These are phyloP conservation scores for Oxycera nigricornis DNA, from an alignment of 2,888 invertebrate species.

Conservation along the genomic window DNA sequence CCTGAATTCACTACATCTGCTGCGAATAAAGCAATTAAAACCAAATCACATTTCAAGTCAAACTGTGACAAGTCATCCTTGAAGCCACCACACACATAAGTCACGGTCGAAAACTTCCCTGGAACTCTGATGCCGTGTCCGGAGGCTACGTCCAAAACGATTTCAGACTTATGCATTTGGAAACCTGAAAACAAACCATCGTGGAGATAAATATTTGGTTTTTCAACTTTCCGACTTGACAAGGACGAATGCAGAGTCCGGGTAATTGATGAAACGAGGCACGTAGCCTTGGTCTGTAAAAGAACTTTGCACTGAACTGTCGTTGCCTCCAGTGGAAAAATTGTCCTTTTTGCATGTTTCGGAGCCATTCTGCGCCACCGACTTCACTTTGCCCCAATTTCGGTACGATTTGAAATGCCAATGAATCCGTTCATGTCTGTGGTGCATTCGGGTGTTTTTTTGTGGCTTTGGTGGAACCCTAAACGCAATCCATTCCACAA, in stretches of 20 bases:
- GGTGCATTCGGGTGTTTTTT: not conserved
- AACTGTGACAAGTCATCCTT: conserved; percentile 23
- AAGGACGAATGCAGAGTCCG: conserved; percentile 22
- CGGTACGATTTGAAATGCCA: not conserved
- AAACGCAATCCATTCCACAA: not conserved
- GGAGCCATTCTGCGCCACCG: not conserved
- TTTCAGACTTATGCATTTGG: not conserved
- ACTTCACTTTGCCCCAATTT: not conserved
- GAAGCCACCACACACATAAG: conserved; percentile 22
- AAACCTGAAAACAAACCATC: conserved; percentile 23
- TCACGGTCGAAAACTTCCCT: conserved; percentile 1
- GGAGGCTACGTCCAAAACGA: not conserved
- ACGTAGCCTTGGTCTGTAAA: not conserved
- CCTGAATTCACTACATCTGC: not conserved
- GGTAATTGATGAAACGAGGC: conserved; percentile 31
- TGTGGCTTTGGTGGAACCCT: not conserved
- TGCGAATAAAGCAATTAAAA: conserved; percentile 27
- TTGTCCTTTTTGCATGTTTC: not conserved
- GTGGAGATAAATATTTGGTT: conserved; percentile 32
- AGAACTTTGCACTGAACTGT: not conserved
- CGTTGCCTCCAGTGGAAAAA: conserved; percentile 18
- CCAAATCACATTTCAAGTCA: conserved; percentile 32
- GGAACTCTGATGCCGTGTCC: not conserved
- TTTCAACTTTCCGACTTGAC: conserved; percentile 27
- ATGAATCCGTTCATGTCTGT: not conserved